Percentiles rank a stretch among this genome's conserved stretches.
These are phyloP conservation scores for Sula dactylatra DNA, from an alignment of 2,113 vertebrate species.

Conservation along the genomic window DNA sequence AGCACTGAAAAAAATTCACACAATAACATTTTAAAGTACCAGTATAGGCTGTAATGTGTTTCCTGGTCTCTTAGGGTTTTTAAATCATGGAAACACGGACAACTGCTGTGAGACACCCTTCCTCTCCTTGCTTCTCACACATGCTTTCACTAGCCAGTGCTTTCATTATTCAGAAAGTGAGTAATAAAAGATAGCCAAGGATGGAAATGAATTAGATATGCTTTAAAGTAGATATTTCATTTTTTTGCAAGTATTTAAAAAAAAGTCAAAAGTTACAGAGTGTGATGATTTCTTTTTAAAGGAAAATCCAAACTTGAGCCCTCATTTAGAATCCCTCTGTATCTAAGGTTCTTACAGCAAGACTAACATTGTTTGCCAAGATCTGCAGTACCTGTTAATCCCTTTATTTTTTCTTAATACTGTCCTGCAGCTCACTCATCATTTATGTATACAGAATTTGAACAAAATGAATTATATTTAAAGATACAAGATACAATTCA, in stretches of 20 bases:
- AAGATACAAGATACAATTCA: constrained; percentile 47
- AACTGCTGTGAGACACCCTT: neutral
- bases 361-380: neutral
- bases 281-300: neutral
- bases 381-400: neutral
- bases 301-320: neutral
- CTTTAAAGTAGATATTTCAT: neutral
- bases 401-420: neutral
- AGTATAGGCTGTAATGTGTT: neutral
- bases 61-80: neutral
- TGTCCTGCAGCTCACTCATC: neutral
- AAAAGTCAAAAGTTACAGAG: neutral
- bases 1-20: neutral
- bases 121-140: neutral
- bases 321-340: neutral
- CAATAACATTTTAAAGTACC: neutral
- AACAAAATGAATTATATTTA: constrained; percentile 52
- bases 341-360: neutral
- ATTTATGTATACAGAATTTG: neutral
- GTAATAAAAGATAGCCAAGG: neutral
- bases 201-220: neutral
- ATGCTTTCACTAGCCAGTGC: neutral
- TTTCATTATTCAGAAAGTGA: neutral
- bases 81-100: neutral
- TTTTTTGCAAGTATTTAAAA: neutral